Base-by-base conservation (phyloP, 2,113 vertebrate genomes). In the Cyprichromis sp. region DNA sequence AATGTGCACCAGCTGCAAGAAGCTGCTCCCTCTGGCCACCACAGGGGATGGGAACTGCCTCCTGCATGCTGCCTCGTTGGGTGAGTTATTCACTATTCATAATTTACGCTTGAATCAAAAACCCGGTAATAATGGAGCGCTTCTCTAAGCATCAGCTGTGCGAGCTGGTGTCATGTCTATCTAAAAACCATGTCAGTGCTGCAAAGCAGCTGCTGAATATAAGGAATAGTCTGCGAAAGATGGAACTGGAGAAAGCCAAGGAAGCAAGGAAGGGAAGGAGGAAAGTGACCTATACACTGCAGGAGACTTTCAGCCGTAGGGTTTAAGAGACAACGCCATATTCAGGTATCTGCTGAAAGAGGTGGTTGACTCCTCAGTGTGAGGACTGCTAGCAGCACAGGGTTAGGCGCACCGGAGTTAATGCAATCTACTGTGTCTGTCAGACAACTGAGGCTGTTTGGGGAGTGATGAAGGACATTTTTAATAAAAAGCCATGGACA, bases 41-140 rank as follows among this genome's bases (percentile, higher is more conserved):
- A 99, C 99, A 0, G 99, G 99, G 9, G 99, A 99, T 13, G 99
- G 99, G 14, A 99, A 99, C 97, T 99, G 99, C 95, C 98, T 99
- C 14, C 95, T 99, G 86, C 99, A 99, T 3, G 99, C 99, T 8
- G 99, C 99, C 38, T 99, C 99, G 19, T 96, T 99, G 92, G 99
- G 99, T 99, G 95, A 97, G 97, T 12, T 36, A 9, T 7, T 14
- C 24, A 12, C 12, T 36, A 76, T 50, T 8, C 19, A 19, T 50
- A 26, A 42, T 21, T 47, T 21, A 52, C 1, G 10, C 45, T 29
- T 50, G 8, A 73, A 47, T 47, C 68, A 73, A 78, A 52, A n/a
- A n/a, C 47, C 26, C 7, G 4, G n/a, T 52, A 52, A 52, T 78
- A 52, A 52, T 78, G 16, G 26, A 78, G 45, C 4, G 10, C 45